A percentile compares a stretch with the other conserved stretches of the same genome.
phyloP scores from a whole-genome alignment of 2,113 vertebrate genomes.

The Hippocampus guttulatus region DNA sequence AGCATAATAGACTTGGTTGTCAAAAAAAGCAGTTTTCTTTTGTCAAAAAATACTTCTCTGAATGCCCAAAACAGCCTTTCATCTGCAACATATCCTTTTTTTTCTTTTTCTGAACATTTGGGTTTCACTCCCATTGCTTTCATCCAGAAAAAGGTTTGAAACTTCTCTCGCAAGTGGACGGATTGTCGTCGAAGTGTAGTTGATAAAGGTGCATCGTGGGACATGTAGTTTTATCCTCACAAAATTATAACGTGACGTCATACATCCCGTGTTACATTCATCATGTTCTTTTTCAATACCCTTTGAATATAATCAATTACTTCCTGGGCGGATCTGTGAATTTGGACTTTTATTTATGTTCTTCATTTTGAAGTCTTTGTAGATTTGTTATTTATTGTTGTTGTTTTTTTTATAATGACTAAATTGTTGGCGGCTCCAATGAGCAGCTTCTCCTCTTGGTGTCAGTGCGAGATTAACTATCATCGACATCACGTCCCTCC shows the following conservation, averaged over 20 bases:
- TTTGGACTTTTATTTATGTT: neutral
- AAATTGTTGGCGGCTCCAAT: neutral
- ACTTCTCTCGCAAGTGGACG: neutral
- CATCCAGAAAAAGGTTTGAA: neutral
- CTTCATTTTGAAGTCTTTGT: neutral
- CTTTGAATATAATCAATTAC: neutral
- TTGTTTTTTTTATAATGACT: neutral
- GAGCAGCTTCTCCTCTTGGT: neutral
- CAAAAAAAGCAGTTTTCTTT: neutral
- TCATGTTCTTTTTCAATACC: neutral
- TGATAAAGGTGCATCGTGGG: neutral
- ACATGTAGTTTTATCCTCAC: neutral
- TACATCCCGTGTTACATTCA: neutral
- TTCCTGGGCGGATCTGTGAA: neutral
- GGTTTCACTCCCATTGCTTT: neutral
- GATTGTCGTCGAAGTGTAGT: neutral
- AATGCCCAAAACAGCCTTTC: no score
- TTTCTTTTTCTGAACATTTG: neutral
- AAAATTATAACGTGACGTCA: no score
- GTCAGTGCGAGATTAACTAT: conserved; percentile 19
- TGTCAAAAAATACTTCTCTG: no score
- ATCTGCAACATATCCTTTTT: neutral
- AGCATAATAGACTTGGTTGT: neutral
- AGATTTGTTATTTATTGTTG: neutral
- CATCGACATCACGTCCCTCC: conserved; percentile 12